Evolutionary conservation across 2,113 vertebrate genomes (phyloP).

Genomic region (Cyanoramphus novaezelandiae): DNA sequence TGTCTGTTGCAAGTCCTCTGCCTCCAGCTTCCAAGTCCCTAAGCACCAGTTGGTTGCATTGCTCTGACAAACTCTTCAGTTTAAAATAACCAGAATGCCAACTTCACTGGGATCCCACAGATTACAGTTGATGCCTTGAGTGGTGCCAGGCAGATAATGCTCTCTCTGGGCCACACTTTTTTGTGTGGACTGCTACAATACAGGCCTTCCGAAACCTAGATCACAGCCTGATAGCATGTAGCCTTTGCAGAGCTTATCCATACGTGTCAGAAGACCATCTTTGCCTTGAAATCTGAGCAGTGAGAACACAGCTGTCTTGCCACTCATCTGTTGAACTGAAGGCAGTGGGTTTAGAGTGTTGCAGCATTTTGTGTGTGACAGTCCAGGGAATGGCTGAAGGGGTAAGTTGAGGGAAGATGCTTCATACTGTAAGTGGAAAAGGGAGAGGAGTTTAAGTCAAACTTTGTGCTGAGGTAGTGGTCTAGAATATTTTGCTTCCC

Average conservation of each 20-base stretch:
- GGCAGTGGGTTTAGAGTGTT: not conserved
- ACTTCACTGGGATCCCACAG: not conserved
- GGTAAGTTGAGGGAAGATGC: not conserved
- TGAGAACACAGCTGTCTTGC: not conserved
- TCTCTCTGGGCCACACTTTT: not conserved
- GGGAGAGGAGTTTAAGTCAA: not conserved
- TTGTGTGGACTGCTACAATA: not conserved
- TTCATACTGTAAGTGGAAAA: not conserved
- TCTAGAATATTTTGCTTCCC: conserved; percentile 22
- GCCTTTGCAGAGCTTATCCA: not conserved
- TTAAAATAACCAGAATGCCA: not conserved
- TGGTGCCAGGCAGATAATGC: not conserved
- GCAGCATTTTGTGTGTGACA: not conserved
- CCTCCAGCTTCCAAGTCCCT: not conserved
- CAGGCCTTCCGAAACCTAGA: not conserved
- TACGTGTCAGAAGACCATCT: not conserved
- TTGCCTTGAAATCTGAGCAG: not conserved
- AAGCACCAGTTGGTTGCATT: not conserved
- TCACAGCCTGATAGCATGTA: accelerated
- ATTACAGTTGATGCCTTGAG: not conserved
- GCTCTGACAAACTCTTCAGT: conserved; percentile 1
- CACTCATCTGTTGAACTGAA: not conserved
- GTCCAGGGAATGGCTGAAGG: not conserved
- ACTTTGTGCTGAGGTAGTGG: conserved; percentile 3
- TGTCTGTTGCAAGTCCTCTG: conserved; percentile 10